phyloP scores from a whole-genome alignment of 2,888 invertebrate species.

The Metellina segmentata region DNA sequence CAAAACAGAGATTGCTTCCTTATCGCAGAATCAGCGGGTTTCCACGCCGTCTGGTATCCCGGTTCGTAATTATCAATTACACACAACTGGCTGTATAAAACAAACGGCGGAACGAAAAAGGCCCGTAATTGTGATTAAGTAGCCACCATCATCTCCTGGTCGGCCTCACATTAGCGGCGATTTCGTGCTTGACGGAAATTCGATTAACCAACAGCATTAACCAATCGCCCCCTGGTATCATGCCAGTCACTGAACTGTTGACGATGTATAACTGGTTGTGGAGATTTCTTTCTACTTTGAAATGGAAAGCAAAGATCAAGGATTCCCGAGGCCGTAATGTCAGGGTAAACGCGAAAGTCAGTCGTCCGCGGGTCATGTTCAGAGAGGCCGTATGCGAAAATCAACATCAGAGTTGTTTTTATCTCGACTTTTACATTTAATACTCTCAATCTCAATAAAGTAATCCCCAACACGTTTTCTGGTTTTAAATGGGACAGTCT shows the following conservation, averaged over 20 bases:
- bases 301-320: neutral
- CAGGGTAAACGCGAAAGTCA: neutral
- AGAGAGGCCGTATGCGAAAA: neutral
- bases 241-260: neutral
- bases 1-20: no score
- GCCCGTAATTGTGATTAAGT: neutral
- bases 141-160: neutral
- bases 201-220: neutral
- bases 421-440: neutral
- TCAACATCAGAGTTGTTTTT: neutral
- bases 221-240: neutral
- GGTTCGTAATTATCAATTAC: neutral
- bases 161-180: neutral
- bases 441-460: no score
- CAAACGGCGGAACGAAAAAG: neutral
- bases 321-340: neutral
- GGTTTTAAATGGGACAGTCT: no score
- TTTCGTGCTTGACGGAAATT: neutral
- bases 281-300: neutral
- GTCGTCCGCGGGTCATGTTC: neutral
- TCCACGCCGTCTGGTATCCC: neutral
- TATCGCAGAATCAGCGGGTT: neutral
- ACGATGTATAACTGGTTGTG: neutral
- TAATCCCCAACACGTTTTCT: no score
- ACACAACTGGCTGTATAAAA: neutral